Conservation (phyloP, 30 jellyfish, hydroid and myxozoan species). For the Turritopsis dohrnii region DNA sequence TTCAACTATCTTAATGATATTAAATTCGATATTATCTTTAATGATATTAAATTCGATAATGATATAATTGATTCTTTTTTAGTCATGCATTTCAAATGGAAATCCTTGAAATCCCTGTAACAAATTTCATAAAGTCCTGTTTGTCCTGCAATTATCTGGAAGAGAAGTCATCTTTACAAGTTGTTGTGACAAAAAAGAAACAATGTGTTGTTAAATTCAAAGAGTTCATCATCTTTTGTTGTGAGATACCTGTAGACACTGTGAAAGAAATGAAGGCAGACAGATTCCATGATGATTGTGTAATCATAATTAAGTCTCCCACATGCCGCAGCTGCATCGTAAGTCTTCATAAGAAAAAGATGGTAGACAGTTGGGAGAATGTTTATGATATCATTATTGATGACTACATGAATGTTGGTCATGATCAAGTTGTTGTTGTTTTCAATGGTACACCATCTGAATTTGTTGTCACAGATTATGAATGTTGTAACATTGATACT, state of each 20-base stretch:
- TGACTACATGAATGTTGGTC: slow-evolving; percentile 14
- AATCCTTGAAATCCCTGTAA: neutral
- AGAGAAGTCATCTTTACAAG: neutral
- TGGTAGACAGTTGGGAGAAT: neutral
- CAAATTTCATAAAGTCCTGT: neutral
- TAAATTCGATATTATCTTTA: neutral
- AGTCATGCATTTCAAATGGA: neutral
- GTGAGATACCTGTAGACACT: neutral
- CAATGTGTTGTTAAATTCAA: neutral
- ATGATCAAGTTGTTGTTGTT: slow-evolving; percentile 5
- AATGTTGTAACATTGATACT: slow-evolving; percentile 11
- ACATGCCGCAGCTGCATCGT: neutral
- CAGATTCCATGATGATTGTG: neutral
- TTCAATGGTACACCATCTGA: neutral
- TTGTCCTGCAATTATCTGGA: neutral
- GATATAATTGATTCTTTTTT: neutral
- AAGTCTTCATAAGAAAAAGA: neutral
- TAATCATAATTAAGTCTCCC: neutral
- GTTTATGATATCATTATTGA: neutral
- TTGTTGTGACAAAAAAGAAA: neutral
- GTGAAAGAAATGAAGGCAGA: neutral
- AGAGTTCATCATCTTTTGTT: neutral
- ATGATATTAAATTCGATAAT: no score
- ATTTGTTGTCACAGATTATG: neutral
- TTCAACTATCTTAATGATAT: no score